Evolutionary conservation across 2,888 invertebrate genomes (phyloP), one percentile per base, ranked within the genome.

Genomic region (Ligdia adustata): DNA sequence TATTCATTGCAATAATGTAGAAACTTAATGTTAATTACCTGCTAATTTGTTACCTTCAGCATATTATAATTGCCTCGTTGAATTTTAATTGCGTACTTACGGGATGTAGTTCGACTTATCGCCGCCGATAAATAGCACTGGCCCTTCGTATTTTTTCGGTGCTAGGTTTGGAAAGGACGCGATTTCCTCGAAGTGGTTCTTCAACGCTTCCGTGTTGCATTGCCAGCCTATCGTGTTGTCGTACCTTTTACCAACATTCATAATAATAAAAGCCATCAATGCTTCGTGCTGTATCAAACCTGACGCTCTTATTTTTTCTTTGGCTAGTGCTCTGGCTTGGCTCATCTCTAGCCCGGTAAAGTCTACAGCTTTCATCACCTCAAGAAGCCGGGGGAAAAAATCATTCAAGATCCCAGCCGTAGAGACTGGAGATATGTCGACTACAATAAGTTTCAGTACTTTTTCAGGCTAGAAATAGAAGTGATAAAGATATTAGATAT

Each of bases 371-470:
- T 84, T 81, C 92, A 97, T 92, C 0, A 92, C 92, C 11, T 73
- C 61, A n/a, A 83, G 57, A 1, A 84, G 62, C 6, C 57, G 57
- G 1, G 91, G 85, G 45, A 97, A 93, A 61, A 93, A 91, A 2
- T 79, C 67, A 9, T 88, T 86, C 1, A 89, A 72, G 4, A 88
- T 86, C 0, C 91, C 84, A 41, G 92, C 91, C 0, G 85, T 83
- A 13, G 91, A 83, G 1, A 92, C 67, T 0, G 95, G 95, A 0
- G 94, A 93, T 61, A 95, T 93, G 65, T 95, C 95, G 9, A 93
- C 93, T 3, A 94, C 91, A n/a, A 95, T 73, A 37, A 95, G 76
- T 55, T 91, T 92, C 13, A 91, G 84, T 0, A 95, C 89, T 52
- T 91, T 69, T 2, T 82, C 64, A 9, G 93, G 92, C 91, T 91